phyloP scores from a whole-genome alignment of 2,113 vertebrate genomes.

The Polypterus senegalus region DNA sequence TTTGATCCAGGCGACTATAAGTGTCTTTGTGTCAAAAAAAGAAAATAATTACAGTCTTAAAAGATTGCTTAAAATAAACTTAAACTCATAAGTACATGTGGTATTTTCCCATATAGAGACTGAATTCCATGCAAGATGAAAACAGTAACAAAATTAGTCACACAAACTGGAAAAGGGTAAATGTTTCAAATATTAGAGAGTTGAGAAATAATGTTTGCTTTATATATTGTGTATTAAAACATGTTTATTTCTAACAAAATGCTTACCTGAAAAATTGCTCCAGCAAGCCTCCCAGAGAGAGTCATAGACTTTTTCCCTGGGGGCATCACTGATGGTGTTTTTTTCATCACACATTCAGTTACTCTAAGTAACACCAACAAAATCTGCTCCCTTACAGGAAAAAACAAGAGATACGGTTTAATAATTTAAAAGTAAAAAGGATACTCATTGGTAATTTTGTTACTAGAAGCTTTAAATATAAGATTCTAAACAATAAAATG shows the following conservation, averaged over 20 bases:
- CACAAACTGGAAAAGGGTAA: no score
- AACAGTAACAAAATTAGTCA: background rate
- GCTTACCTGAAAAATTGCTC: slow-evolving; percentile 86
- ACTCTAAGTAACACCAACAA: slow-evolving; percentile 88
- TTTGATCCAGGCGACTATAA: slow-evolving; percentile 98
- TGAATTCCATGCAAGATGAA: slow-evolving; percentile 1
- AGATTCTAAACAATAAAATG: no score
- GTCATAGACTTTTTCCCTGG: slow-evolving; percentile 82
- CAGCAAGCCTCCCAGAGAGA: slow-evolving; percentile 85
- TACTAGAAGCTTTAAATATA: no score
- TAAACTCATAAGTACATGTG: slow-evolving; percentile 15
- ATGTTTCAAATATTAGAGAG: no score
- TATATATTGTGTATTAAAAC: background rate
- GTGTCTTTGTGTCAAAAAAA: slow-evolving; percentile 52
- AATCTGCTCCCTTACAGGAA: slow-evolving; percentile 79
- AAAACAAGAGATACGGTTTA: slow-evolving; percentile 17
- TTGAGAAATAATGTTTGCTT: background rate
- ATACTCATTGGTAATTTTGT: no score
- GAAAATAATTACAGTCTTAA: slow-evolving; percentile 24
- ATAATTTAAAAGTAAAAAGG: no score
- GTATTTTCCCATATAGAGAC: slow-evolving; percentile 13
- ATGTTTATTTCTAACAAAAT: background rate
- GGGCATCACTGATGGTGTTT: slow-evolving; percentile 80
- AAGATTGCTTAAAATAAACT: slow-evolving; percentile 3
- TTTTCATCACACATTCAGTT: slow-evolving; percentile 93